Base-by-base conservation (phyloP, 2,797 vertebrate species). In the Typhlichthys subterraneus region DNA sequence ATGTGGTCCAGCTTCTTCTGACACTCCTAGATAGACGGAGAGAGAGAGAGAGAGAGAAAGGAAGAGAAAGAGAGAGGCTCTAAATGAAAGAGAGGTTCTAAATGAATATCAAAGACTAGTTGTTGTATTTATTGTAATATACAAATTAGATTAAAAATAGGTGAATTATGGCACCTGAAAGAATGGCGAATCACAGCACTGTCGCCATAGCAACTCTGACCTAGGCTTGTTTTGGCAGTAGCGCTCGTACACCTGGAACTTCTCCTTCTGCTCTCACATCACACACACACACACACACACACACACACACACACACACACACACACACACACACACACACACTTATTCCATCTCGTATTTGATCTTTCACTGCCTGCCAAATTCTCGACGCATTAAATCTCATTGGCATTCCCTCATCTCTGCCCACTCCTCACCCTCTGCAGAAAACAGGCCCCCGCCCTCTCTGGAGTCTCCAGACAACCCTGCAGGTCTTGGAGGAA, bases 181-280 rank as follows among this genome's bases (percentile, higher is more conserved):
- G 85, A 99, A 99, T 23, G 85, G 80, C 0, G 94, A 96, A 47
- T 99, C 96, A 0, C 94, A 94, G 73, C 92, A 97, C 80, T 96
- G 95, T 80, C 93, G 91, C 98, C 97, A 99, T 54, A 99, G 86
- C 33, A 92, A 86, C 84, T 98, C 98, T 0, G 97, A 99, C 51
- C 88, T 92, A 13, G 96, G 96, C 79, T 99, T 99, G 88, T 99
- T 99, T 87, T 97, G 96, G 88, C 98, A 99, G 80, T 99, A 99
- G 31, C 95, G 95, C 76, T 97, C 92, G 23, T 99, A 99, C 79
- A 99, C 95, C 89, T 98, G 94, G 89, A 99, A 99, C 87, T 97
- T 94, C 62, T 95, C 93, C 70, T 95, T 93, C 98, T 99, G 91
- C 45, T 50, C 69, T 58, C 14, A 77, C 50, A 70, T 15, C 51